Evolutionary conservation across 2,888 invertebrate genomes (phyloP).

Genomic region (Ornithoptera alexandrae): DNA sequence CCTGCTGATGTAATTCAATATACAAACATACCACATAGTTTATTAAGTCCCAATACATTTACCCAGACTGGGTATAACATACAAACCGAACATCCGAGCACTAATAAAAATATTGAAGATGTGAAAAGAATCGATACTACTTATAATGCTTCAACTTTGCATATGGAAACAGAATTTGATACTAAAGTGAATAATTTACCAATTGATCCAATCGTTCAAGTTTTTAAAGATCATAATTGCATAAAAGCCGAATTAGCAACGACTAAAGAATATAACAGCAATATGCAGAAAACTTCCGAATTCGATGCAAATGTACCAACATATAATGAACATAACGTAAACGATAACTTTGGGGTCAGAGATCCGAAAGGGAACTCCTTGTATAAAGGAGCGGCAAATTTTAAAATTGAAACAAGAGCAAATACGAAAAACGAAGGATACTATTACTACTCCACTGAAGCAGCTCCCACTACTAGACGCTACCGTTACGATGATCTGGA

Average conservation of each 20-base stretch:
- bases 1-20: slow-evolving; percentile 36
- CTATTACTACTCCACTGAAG: slow-evolving; percentile 53
- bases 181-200: slow-evolving; percentile 44
- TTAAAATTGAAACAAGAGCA: slow-evolving; percentile 52
- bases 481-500: slow-evolving; percentile 47
- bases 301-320: slow-evolving; percentile 42
- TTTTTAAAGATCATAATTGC: slow-evolving; percentile 69
- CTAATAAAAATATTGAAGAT: background rate
- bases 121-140: background rate
- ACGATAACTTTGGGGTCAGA: slow-evolving; percentile 60
- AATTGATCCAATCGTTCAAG: slow-evolving; percentile 53
- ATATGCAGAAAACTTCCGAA: slow-evolving; percentile 40
- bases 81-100: slow-evolving; percentile 9
- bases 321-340: slow-evolving; percentile 48
- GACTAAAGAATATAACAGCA: slow-evolving; percentile 42
- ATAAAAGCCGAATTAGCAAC: slow-evolving; percentile 44
- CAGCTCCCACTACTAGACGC: slow-evolving; percentile 40
- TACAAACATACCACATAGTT: slow-evolving; percentile 14
- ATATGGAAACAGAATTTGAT: slow-evolving; percentile 50
- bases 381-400: slow-evolving; percentile 54
- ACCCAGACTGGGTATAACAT: background rate
- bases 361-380: slow-evolving; percentile 44
- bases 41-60: background rate
- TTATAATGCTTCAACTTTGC: slow-evolving; percentile 35
- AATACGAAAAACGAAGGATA: slow-evolving; percentile 61